phyloP scores from a whole-genome alignment of 2,888 invertebrate species.

The Habrosyne pyritoides region DNA sequence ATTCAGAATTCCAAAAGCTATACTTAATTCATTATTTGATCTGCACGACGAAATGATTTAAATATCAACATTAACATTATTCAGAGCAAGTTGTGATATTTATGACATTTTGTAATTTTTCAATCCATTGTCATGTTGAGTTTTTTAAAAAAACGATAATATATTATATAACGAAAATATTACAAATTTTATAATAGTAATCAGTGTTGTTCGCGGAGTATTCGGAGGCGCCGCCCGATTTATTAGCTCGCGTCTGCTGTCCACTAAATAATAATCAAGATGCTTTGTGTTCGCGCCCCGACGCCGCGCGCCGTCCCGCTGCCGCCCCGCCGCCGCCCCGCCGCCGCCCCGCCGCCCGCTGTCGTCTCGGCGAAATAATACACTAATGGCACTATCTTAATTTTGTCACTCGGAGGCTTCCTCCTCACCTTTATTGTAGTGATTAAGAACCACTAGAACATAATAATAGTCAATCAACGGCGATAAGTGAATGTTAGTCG shows the following conservation, averaged over 20 bases:
- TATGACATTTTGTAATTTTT: too few relatives aligned
- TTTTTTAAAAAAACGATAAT: too few relatives aligned
- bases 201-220: too few relatives aligned
- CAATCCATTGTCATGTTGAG: too few relatives aligned
- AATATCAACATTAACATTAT: too few relatives aligned
- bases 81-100: too few relatives aligned
- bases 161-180: too few relatives aligned
- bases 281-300: neutral
- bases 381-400: neutral
- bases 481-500: neutral
- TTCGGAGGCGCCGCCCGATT: too few relatives aligned
- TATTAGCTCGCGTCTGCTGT: neutral
- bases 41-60: too few relatives aligned
- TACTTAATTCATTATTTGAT: too few relatives aligned
- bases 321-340: neutral
- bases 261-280: neutral
- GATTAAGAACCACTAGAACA: neutral
- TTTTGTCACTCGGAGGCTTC: neutral
- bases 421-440: neutral
- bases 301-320: neutral
- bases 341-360: neutral
- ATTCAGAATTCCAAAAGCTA: too few relatives aligned
- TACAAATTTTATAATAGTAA: too few relatives aligned
- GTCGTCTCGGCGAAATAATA: neutral
- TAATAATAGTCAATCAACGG: neutral